Conservation (phyloP, 2,888 invertebrate species). For the Reticulitermes lucifugus region DNA sequence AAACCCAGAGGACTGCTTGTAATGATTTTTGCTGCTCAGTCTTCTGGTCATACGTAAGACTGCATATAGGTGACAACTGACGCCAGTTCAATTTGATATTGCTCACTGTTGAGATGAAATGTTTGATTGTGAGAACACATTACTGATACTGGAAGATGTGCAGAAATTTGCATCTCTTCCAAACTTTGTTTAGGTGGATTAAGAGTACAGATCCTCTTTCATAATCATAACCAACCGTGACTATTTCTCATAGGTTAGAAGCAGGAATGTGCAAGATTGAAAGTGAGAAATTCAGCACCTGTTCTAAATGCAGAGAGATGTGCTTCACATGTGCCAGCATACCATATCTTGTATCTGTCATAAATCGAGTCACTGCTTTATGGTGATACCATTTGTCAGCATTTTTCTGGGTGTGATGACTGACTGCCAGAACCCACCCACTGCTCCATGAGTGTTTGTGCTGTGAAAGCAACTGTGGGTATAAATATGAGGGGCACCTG, state of each 20-base stretch:
- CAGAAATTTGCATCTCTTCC: neutral
- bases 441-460: too few species aligned
- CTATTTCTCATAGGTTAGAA: neutral
- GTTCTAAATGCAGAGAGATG: too few species aligned
- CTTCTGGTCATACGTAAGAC: neutral
- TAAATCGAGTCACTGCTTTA: too few species aligned
- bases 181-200: neutral
- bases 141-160: neutral
- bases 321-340: too few species aligned
- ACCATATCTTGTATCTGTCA: too few species aligned
- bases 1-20: neutral
- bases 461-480: too few species aligned
- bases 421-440: too few species aligned
- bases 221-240: neutral
- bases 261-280: slow-evolving; percentile 4
- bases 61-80: neutral
- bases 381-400: too few species aligned
- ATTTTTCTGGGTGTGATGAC: too few species aligned
- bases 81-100: neutral
- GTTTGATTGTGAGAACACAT: neutral
- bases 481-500: too few species aligned
- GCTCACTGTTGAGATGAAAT: neutral
- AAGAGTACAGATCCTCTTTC: neutral
- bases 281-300: neutral
- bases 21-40: neutral